phyloP scores from a whole-genome alignment of 2,888 invertebrate genomes.

The Drosophila niveifrons region DNA sequence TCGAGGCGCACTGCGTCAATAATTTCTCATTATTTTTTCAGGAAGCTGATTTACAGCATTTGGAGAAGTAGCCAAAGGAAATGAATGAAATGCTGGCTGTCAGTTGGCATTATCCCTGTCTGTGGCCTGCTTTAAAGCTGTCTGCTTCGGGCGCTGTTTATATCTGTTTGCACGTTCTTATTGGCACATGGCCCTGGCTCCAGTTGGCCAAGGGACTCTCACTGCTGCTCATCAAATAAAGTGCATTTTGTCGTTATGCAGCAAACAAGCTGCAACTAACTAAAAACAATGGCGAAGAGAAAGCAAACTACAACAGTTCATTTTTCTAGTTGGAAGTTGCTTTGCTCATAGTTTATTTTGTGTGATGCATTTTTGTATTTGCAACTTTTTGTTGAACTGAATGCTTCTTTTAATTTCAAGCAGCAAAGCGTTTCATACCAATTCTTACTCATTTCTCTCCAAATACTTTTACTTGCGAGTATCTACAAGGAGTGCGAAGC shows the following conservation, averaged over 20 bases:
- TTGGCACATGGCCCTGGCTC: constrained; percentile 27
- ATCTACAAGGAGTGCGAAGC: constrained; percentile 51
- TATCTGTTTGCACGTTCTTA: constrained; percentile 16
- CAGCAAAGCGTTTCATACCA: constrained; percentile 21
- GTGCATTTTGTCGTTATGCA: constrained; percentile 61
- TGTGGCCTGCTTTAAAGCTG: constrained; percentile 25
- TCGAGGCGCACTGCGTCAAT: constrained; percentile 56
- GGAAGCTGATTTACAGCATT: constrained; percentile 47
- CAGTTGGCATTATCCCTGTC: constrained; percentile 32
- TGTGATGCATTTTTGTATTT: constrained; percentile 14
- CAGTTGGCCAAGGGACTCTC: constrained; percentile 14
- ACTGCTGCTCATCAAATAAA: constrained; percentile 59
- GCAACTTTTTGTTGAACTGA: constrained; percentile 6
- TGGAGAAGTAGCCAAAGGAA: constrained; percentile 4
- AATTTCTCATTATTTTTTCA: constrained; percentile 64
- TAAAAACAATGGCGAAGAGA: constrained; percentile 8
- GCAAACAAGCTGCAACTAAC: constrained; percentile 15
- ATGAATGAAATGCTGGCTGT: constrained; percentile 24
- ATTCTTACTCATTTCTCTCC: constrained; percentile 20
- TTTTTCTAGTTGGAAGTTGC: constrained; percentile 20
- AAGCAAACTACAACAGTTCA: constrained; percentile 37
- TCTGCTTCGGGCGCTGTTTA: neutral
- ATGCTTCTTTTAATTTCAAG: constrained; percentile 48
- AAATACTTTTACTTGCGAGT: constrained; percentile 32
- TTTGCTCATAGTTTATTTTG: constrained; percentile 5